Evolutionary conservation across 2,888 invertebrate species (phyloP).

Genomic region (Drymonia ruficornis): DNA sequence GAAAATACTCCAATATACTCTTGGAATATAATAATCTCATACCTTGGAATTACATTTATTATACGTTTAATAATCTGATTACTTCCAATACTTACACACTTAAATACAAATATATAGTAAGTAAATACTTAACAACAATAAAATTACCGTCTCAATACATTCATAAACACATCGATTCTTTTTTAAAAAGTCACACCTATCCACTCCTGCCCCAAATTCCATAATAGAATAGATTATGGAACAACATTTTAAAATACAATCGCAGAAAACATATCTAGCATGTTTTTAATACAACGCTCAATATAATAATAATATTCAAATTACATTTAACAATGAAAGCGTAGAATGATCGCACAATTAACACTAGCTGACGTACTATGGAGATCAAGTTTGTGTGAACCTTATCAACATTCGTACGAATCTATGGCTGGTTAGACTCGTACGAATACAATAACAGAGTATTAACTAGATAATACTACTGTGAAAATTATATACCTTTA

Average conservation of each 20-base stretch:
- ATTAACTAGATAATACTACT: constrained; percentile 46
- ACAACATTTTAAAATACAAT: constrained; percentile 57
- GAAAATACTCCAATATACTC: constrained; percentile 32
- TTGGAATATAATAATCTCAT: constrained; percentile 41
- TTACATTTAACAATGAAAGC: constrained; percentile 80
- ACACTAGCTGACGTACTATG: constrained; percentile 54
- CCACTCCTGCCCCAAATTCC: constrained; percentile 56
- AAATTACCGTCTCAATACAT: constrained; percentile 65
- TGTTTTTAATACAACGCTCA: constrained; percentile 64
- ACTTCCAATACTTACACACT: constrained; percentile 63
- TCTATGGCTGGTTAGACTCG: constrained; percentile 81
- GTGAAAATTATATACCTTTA: constrained; percentile 41
- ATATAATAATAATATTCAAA: constrained; percentile 65
- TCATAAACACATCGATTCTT: constrained; percentile 57
- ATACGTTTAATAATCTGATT: constrained; percentile 49
- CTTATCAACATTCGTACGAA: constrained; percentile 60
- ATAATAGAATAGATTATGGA: constrained; percentile 46
- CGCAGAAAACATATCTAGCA: constrained; percentile 67
- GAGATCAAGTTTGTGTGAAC: constrained; percentile 47
- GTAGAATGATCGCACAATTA: constrained; percentile 60
- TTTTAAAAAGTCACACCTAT: constrained; percentile 40
- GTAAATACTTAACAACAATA: constrained; percentile 77
- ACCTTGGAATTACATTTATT: constrained; percentile 55
- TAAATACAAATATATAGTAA: constrained; percentile 65
- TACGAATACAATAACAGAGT: constrained; percentile 59